phyloP scores from a whole-genome alignment of 2,797 vertebrate species.

The Syndactyla subalaris region DNA sequence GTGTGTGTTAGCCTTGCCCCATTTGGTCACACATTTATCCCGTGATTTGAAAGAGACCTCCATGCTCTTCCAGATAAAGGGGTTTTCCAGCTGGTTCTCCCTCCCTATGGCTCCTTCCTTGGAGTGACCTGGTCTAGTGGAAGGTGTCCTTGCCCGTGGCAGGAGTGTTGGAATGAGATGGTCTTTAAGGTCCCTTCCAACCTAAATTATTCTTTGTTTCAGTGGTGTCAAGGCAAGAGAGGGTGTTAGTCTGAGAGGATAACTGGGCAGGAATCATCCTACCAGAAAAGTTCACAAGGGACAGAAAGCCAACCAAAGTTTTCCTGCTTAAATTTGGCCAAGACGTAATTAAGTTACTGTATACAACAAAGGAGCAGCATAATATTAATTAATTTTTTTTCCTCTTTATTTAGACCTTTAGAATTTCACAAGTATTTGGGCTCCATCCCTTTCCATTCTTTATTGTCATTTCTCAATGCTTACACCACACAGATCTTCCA shows the following conservation, averaged over 20 bases:
- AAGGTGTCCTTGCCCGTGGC: background rate
- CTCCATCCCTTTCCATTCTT: background rate
- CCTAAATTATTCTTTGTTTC: background rate
- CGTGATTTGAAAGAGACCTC: background rate
- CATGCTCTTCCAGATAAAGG: background rate
- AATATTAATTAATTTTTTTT: background rate
- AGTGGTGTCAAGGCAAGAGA: background rate
- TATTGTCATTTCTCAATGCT: conserved; percentile 16
- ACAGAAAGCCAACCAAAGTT: background rate
- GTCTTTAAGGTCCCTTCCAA: background rate
- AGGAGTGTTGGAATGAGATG: background rate
- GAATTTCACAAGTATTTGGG: accelerated
- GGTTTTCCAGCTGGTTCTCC: background rate
- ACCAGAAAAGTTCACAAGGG: background rate
- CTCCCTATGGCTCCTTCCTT: background rate
- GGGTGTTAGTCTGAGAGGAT: background rate
- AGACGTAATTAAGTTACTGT: background rate
- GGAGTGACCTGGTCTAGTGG: background rate
- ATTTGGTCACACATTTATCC: background rate
- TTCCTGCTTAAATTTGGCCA: background rate
- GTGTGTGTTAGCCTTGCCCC: background rate
- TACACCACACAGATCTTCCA: conserved; percentile 30
- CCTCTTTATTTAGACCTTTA: background rate
- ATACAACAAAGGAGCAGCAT: background rate
- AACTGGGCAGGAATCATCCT: background rate